phyloP scores from a whole-genome alignment of 2,888 invertebrate species.

The Drosophila niveifrons region DNA sequence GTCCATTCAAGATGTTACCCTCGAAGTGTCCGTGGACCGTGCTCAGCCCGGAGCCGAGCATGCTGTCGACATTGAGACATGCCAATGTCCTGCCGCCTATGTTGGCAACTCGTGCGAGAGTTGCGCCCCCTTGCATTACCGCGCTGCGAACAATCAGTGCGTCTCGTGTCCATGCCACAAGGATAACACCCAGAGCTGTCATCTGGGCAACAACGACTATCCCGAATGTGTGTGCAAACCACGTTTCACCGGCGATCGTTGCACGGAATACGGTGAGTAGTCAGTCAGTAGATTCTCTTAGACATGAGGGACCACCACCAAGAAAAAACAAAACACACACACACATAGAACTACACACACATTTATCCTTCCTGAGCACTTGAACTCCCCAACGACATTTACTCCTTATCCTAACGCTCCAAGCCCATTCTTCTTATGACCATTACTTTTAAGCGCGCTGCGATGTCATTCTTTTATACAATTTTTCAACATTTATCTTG shows the following conservation, averaged over 20 bases:
- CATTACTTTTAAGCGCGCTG: slow-evolving; percentile 34
- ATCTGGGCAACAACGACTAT: slow-evolving; percentile 87
- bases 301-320: neutral
- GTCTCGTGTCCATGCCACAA: slow-evolving; percentile 90
- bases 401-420: no score
- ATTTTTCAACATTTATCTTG: slow-evolving; percentile 57
- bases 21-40: slow-evolving; percentile 90
- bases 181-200: slow-evolving; percentile 81
- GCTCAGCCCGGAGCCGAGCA: slow-evolving; percentile 87
- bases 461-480: slow-evolving; percentile 33
- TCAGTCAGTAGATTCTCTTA: neutral
- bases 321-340: neutral
- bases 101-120: slow-evolving; percentile 93
- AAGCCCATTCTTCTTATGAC: neutral
- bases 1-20: slow-evolving; percentile 91
- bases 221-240: slow-evolving; percentile 90
- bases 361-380: slow-evolving; percentile 5
- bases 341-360: slow-evolving; percentile 11
- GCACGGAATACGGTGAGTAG: slow-evolving; percentile 87
- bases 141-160: slow-evolving; percentile 87
- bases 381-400: no score
- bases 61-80: slow-evolving; percentile 93
- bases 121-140: slow-evolving; percentile 90
- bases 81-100: slow-evolving; percentile 93
- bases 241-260: slow-evolving; percentile 90